These are phyloP conservation scores for Perca fluviatilis DNA, from an alignment of 2,113 vertebrate species.

Conservation along the genomic window DNA sequence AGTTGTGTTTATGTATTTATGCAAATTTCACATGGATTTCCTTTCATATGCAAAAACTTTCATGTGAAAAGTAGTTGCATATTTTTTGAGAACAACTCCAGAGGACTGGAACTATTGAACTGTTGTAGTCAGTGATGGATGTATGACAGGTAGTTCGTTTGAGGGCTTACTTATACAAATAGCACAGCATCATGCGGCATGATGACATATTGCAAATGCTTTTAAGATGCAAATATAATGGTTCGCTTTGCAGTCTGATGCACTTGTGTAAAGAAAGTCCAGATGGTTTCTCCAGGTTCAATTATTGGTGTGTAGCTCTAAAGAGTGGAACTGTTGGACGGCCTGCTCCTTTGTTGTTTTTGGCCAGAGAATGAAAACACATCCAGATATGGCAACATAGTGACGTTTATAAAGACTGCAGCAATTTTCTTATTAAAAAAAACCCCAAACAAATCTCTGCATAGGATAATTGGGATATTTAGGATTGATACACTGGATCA, in stretches of 20 bases:
- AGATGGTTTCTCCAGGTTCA: slow-evolving; percentile 67
- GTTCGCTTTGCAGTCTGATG: slow-evolving; percentile 14
- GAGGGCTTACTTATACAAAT: slow-evolving; percentile 69
- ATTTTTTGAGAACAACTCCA: slow-evolving; percentile 9
- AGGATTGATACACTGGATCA: slow-evolving; percentile 25
- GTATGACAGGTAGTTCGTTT: slow-evolving; percentile 57
- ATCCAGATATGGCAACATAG: slow-evolving; percentile 42
- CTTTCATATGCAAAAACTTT: slow-evolving; percentile 77
- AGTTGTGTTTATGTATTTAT: slow-evolving; percentile 67
- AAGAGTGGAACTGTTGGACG: slow-evolving; percentile 38
- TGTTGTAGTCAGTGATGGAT: not conserved
- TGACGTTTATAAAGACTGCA: slow-evolving; percentile 37
- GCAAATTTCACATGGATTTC: slow-evolving; percentile 73
- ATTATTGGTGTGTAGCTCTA: slow-evolving; percentile 59
- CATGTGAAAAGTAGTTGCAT: not conserved
- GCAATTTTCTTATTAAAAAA: slow-evolving; percentile 1
- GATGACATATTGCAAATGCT: slow-evolving; percentile 49
- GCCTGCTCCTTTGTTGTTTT: slow-evolving; percentile 50
- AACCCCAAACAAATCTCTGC: not conserved
- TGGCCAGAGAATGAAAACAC: slow-evolving; percentile 59
- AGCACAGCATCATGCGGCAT: slow-evolving; percentile 9
- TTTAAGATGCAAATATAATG: slow-evolving; percentile 76
- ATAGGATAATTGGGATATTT: slow-evolving; percentile 36
- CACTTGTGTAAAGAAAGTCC: slow-evolving; percentile 50
- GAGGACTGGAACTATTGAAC: slow-evolving; percentile 12